Evolutionary conservation across 2,888 invertebrate genomes (phyloP), one percentile per base, ranked within the genome.

Genomic region (Ptychoptera albimana): DNA sequence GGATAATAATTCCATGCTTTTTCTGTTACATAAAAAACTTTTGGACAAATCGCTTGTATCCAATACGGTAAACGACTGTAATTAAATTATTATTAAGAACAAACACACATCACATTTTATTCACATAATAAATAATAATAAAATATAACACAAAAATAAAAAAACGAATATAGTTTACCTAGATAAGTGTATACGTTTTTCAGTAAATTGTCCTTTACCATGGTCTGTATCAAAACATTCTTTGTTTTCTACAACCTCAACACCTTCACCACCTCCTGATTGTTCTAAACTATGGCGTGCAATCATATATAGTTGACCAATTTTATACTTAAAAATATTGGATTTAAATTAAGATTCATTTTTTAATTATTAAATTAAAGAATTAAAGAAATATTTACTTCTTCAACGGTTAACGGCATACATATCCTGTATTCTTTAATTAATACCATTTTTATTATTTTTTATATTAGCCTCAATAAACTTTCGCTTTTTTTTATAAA

Each of bases 1-100:
- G 92, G 92, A 68, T 88, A 93, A 66, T 84, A 92, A 64, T 93
- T 92, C 91, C 91, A 92, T 11, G 91, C 87, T 60, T 89, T 91
- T 66, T 92, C 92, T 46, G 83, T 91, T 13, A 92, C 77, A 65
- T 92, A 93, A 68, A 92, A 91, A 60, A 92, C 80, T 63, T 82
- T 80, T 50, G 92, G 92, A 57, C 86, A 78, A 53, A 92, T 65
- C 4, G 86, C 78, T 64, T 88, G 86, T 44, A 91, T 71, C 89
- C 89, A 93, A 59, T 82, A 82, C 5, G 92, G 92, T 48, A 92
- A 72, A 55, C 87, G 86, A 60, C 89, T 88, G 66, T 40, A 74
- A 44, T 29, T 15, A 40, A 39, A 38, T 38, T 14, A 38, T 45
- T 14, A 44, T 13, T 30, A 7, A 36, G 34, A 9, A 32, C 23